These are phyloP conservation scores for Lytechinus pictus DNA, from an alignment of 35 echinoderm and acorn worm species.

Conservation along the genomic window DNA sequence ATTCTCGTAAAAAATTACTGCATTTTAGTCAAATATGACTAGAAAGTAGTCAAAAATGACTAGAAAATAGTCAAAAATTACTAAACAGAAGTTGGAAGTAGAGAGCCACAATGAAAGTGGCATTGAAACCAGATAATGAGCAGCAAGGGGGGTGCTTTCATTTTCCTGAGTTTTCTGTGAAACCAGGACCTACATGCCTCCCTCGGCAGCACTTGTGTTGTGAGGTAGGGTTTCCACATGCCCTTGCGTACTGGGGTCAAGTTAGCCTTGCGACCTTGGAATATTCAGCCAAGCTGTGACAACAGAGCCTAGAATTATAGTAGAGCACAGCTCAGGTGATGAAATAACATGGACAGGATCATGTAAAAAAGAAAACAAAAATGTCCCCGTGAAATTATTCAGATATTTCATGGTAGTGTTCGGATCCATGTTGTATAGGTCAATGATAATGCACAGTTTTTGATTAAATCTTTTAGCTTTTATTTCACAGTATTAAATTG, in stretches of 20 bases:
- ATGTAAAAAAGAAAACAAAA: background rate
- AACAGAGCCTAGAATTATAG: background rate
- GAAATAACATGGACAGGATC: background rate
- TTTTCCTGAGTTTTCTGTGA: background rate
- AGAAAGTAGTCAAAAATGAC: too few species aligned
- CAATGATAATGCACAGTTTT: too few species aligned
- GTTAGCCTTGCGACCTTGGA: background rate
- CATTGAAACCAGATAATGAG: background rate
- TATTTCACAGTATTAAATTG: too few species aligned
- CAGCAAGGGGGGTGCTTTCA: background rate
- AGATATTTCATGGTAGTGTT: background rate
- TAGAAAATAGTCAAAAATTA: too few species aligned
- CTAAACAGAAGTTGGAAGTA: too few species aligned
- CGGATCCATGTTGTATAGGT: background rate
- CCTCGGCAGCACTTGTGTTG: background rate
- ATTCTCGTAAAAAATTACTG: too few species aligned
- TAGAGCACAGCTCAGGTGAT: background rate
- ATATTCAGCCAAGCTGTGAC: constrained; percentile 40
- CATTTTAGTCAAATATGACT: too few species aligned
- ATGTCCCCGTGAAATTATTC: background rate
- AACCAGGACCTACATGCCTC: background rate
- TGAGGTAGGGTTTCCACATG: constrained; percentile 13
- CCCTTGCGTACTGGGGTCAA: background rate
- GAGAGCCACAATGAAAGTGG: too few species aligned
- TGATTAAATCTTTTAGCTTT: too few species aligned